Evolutionary conservation across 2,797 vertebrate species (phyloP).

Genomic region (Paguma larvata): DNA sequence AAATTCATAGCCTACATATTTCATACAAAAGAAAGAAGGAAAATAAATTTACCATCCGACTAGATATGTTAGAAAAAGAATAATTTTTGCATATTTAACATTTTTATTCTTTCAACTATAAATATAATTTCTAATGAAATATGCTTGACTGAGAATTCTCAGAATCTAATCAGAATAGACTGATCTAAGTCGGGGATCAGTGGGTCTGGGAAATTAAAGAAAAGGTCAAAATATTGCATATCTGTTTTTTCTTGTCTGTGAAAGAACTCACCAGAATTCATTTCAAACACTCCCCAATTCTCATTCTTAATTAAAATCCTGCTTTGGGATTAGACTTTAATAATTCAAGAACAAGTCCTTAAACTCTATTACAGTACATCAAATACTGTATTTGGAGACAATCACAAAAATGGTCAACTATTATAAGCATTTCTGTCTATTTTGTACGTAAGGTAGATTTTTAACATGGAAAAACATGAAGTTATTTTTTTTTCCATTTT

Average conservation of each 20-base stretch:
- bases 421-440: not conserved
- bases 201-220: not conserved
- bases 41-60: not conserved
- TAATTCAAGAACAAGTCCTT: constrained; percentile 53
- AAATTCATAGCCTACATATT: constrained; percentile 59
- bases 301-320: constrained; percentile 70
- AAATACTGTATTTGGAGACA: constrained; percentile 52
- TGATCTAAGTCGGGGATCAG: not conserved
- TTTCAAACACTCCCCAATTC: constrained; percentile 42
- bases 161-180: not conserved
- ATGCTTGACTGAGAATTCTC: not conserved
- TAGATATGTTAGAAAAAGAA: not conserved
- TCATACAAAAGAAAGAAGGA: not conserved
- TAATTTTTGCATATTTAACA: not conserved
- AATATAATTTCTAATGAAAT: not conserved
- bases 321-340: constrained; percentile 60
- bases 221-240: constrained; percentile 35
- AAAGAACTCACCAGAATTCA: constrained; percentile 31
- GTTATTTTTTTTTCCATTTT: not conserved
- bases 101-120: not conserved
- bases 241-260: constrained; percentile 13
- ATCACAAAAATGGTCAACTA: not conserved
- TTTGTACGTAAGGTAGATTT: not conserved
- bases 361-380: constrained; percentile 50
- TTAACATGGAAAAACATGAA: not conserved